These are phyloP conservation scores for Phaonia tiefii DNA, from an alignment of 2,888 invertebrate genomes.

Conservation along the genomic window DNA sequence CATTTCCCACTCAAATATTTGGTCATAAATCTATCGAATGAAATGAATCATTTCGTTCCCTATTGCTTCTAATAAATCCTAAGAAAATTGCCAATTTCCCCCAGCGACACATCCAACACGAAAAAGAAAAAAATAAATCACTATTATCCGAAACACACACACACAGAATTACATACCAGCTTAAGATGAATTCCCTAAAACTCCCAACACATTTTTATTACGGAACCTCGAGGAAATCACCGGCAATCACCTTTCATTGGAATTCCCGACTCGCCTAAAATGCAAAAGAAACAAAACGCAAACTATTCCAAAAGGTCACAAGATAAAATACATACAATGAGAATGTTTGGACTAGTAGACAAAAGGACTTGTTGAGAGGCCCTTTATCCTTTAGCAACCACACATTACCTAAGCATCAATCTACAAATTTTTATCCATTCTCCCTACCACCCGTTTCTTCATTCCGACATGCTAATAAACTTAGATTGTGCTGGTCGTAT, in stretches of 20 bases:
- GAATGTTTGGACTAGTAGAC: neutral
- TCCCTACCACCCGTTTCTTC: neutral
- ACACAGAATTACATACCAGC: neutral
- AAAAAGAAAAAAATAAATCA: slow-evolving; percentile 28
- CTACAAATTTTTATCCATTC: neutral
- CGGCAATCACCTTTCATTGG: slow-evolving; percentile 17
- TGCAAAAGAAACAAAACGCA: neutral
- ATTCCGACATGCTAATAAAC: slow-evolving; percentile 24
- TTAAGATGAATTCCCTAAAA: slow-evolving; percentile 11
- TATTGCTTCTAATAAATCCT: slow-evolving; percentile 56
- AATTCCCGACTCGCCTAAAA: slow-evolving; percentile 12
- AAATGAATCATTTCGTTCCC: slow-evolving; percentile 9
- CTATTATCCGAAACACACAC: neutral
- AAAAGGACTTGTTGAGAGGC: slow-evolving; percentile 30
- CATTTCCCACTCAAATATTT: no score
- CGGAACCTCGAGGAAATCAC: neutral
- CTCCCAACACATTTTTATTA: slow-evolving; percentile 33
- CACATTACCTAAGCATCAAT: neutral
- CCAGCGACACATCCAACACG: slow-evolving; percentile 26
- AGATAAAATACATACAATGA: neutral
- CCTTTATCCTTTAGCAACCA: neutral
- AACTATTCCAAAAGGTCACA: slow-evolving; percentile 29
- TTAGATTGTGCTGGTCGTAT: slow-evolving; percentile 7
- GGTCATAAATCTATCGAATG: no score
- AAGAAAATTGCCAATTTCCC: slow-evolving; percentile 60